phyloP scores from a whole-genome alignment of 2,113 vertebrate species.

The Paralichthys olivaceus region DNA sequence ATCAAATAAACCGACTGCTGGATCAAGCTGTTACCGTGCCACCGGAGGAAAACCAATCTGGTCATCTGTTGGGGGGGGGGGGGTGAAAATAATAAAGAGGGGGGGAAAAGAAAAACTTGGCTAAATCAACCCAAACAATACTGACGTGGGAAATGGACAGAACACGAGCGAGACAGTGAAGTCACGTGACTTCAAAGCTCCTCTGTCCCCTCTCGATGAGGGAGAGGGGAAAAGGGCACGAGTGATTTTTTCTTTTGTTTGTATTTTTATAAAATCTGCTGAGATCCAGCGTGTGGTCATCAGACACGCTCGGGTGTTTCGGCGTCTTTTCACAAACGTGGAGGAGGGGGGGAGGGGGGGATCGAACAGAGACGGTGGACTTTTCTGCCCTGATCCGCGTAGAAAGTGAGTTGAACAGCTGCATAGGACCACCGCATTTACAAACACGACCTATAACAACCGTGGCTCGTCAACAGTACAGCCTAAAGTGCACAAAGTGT shows the following conservation, averaged over 20 bases:
- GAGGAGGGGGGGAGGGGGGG: neutral
- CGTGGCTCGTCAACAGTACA: conserved; percentile 80
- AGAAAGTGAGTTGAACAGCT: conserved; percentile 67
- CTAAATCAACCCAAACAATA: conserved; percentile 54
- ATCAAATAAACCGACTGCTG: conserved; percentile 88
- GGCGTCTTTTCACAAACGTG: conserved; percentile 4
- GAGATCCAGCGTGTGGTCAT: conserved; percentile 17
- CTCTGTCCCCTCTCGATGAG: no score
- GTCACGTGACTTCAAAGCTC: conserved; percentile 20
- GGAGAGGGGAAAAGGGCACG: no score
- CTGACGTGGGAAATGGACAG: conserved; percentile 43
- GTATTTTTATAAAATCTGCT: neutral
- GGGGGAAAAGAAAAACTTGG: conserved; percentile 20
- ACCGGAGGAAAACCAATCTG: conserved; percentile 51
- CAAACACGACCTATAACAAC: conserved; percentile 63
- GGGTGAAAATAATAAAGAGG: neutral
- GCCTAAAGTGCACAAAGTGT: conserved; percentile 84
- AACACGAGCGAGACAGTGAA: conserved; percentile 27
- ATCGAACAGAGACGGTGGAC: conserved; percentile 41
- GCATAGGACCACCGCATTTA: conserved; percentile 61
- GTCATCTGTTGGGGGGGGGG: conserved; percentile 36
- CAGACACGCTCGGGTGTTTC: conserved; percentile 14
- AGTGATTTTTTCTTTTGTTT: neutral
- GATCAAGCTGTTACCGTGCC: conserved; percentile 80
- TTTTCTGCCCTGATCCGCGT: conserved; percentile 54